Conservation (phyloP, 2,888 invertebrate genomes). For the Pilophorus perplexus region DNA sequence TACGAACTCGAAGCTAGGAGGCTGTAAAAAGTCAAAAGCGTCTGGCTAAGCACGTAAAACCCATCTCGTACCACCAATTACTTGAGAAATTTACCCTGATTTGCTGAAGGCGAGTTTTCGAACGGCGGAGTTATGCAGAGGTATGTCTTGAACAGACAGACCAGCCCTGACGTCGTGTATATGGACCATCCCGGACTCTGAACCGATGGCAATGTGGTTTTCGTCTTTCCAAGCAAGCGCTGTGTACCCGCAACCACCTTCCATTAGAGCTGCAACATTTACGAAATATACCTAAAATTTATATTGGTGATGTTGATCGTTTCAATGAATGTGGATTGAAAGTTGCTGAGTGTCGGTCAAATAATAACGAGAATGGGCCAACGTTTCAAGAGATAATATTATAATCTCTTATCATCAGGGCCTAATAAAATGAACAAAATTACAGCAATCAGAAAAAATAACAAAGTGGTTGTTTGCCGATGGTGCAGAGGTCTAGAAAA, state of each 20-base stretch:
- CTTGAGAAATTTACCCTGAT: slow-evolving; percentile 42
- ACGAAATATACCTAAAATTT: too few relatives aligned
- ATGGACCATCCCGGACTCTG: slow-evolving; percentile 56
- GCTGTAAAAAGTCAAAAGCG: slow-evolving; percentile 36
- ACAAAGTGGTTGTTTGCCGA: too few relatives aligned
- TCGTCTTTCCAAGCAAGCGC: slow-evolving; percentile 50
- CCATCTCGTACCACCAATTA: not conserved
- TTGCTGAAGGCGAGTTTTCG: slow-evolving; percentile 53
- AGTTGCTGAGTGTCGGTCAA: too few relatives aligned
- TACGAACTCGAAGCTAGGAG: slow-evolving; percentile 57
- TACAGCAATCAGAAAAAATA: not conserved
- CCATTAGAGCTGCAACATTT: slow-evolving; percentile 44
- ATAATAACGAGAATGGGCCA: not conserved
- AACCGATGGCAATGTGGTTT: slow-evolving; percentile 56
- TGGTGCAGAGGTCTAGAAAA: too few relatives aligned
- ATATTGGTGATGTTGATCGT: too few relatives aligned
- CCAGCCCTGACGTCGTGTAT: slow-evolving; percentile 55
- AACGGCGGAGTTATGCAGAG: slow-evolving; percentile 49
- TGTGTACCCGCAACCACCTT: slow-evolving; percentile 41
- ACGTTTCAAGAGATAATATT: not conserved
- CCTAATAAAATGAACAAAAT: not conserved
- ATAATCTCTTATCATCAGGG: too few relatives aligned
- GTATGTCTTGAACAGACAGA: slow-evolving; percentile 46
- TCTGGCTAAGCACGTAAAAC: not conserved
- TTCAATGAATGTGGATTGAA: too few relatives aligned